Percentiles rank a stretch among this genome's conserved stretches.
phyloP scores from a whole-genome alignment of 35 echinoderm and acorn worm species.

The Diadema setosum region DNA sequence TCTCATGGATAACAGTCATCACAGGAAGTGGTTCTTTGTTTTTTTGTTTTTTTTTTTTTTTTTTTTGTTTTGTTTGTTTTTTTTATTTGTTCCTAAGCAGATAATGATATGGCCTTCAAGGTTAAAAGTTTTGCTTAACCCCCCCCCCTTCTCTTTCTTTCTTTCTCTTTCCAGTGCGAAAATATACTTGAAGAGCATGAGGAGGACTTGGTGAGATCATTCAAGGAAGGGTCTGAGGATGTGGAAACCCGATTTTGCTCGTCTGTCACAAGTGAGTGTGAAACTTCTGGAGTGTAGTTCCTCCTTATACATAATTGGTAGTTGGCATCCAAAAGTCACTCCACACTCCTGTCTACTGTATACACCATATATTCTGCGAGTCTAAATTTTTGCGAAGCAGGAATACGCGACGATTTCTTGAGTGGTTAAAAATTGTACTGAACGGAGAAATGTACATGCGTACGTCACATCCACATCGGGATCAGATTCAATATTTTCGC shows the following conservation, averaged over 20 bases:
- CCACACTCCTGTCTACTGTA: too few relatives aligned
- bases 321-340: neutral
- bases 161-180: neutral
- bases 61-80: too few relatives aligned
- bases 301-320: neutral
- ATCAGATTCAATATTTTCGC: too few relatives aligned
- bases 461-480: too few relatives aligned
- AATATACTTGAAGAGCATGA: slow-evolving; percentile 7
- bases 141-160: neutral
- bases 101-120: too few relatives aligned
- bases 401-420: neutral
- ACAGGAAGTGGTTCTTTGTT: too few relatives aligned
- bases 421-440: neutral
- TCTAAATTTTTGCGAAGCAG: too few relatives aligned
- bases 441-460: neutral
- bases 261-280: neutral
- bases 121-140: too few relatives aligned
- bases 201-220: neutral
- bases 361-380: too few relatives aligned
- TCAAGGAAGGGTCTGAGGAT: neutral
- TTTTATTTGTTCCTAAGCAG: too few relatives aligned
- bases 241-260: neutral
- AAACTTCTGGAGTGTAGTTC: neutral
- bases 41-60: neutral
- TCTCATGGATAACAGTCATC: too few relatives aligned